Conservation (phyloP, 2,888 invertebrate genomes). For the Drosophila pseudotalamancana region DNA sequence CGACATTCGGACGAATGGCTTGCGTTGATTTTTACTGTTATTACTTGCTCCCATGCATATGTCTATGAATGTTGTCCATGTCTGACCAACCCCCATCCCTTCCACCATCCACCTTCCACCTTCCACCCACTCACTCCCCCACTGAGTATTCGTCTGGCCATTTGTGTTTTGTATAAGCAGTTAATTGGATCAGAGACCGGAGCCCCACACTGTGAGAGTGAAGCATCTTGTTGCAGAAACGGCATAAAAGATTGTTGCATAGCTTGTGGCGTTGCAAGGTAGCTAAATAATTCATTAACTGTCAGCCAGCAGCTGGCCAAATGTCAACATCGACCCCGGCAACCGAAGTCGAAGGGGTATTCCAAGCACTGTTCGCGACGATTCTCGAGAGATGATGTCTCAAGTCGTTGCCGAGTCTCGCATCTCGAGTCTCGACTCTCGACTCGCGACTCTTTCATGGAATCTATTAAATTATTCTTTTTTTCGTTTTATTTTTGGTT, state of each 20-base stretch:
- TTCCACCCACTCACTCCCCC: neutral
- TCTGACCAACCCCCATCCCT: slow-evolving; percentile 11
- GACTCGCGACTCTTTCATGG: slow-evolving; percentile 48
- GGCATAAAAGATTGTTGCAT: slow-evolving; percentile 63
- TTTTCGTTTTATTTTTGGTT: slow-evolving; percentile 12
- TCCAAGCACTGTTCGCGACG: too few relatives aligned
- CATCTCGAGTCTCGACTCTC: too few relatives aligned
- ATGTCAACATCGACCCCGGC: slow-evolving; percentile 58
- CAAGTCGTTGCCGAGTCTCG: slow-evolving; percentile 16
- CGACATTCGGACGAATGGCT: slow-evolving; percentile 55
- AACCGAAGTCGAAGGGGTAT: slow-evolving; percentile 12
- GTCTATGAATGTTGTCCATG: slow-evolving; percentile 46
- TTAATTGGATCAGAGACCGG: slow-evolving; percentile 77
- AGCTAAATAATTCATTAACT: slow-evolving; percentile 69
- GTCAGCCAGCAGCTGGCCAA: slow-evolving; percentile 46
- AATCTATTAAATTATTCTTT: slow-evolving; percentile 64
- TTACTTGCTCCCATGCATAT: slow-evolving; percentile 54
- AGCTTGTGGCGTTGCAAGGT: slow-evolving; percentile 60
- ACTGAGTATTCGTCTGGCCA: slow-evolving; percentile 55
- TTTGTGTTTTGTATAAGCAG: slow-evolving; percentile 77
- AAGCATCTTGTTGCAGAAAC: slow-evolving; percentile 28
- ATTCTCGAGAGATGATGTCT: slow-evolving; percentile 33
- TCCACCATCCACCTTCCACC: neutral
- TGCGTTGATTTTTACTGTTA: slow-evolving; percentile 77
- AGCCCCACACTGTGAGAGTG: slow-evolving; percentile 1